Conservation (phyloP, 2,113 vertebrate genomes). For the Herpailurus yagouaroundi region DNA sequence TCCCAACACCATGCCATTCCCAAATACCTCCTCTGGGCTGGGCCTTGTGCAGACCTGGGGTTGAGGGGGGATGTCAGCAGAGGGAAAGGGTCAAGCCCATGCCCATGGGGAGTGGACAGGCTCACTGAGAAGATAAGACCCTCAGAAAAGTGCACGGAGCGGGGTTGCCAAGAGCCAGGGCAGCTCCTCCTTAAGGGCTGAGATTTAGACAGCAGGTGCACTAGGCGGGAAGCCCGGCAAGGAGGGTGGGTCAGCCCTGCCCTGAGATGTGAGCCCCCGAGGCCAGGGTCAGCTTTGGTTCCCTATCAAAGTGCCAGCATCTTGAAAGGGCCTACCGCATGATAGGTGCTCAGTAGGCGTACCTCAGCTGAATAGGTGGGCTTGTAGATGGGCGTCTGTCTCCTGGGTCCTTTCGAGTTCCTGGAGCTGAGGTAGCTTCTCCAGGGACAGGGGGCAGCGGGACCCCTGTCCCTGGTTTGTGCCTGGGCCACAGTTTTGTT, state of each 20-base stretch:
- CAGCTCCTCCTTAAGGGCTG: not conserved
- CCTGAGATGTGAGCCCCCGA: not conserved
- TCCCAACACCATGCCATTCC: not conserved
- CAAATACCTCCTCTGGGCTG: not conserved
- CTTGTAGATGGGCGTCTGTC: not conserved
- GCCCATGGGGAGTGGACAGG: too few species aligned
- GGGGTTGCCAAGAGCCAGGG: too few species aligned
- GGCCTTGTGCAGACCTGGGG: not conserved
- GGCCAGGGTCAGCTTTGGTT: too few species aligned
- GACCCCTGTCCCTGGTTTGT: not conserved
- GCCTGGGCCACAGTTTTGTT: not conserved
- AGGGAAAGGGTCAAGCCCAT: not conserved
- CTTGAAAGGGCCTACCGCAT: fast-evolving
- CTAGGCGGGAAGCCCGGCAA: not conserved
- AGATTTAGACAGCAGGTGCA: not conserved
- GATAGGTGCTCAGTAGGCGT: not conserved
- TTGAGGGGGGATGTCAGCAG: not conserved
- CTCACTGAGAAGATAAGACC: not conserved
- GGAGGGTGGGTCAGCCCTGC: too few species aligned
- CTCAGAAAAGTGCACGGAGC: not conserved
- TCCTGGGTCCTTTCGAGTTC: not conserved
- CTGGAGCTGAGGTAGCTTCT: not conserved
- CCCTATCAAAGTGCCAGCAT: not conserved
- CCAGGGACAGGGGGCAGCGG: not conserved
- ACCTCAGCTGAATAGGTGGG: not conserved